Conservation (phyloP, 1,140 invertebrate species). For the Pseudomyrmex flavicornis region DNA sequence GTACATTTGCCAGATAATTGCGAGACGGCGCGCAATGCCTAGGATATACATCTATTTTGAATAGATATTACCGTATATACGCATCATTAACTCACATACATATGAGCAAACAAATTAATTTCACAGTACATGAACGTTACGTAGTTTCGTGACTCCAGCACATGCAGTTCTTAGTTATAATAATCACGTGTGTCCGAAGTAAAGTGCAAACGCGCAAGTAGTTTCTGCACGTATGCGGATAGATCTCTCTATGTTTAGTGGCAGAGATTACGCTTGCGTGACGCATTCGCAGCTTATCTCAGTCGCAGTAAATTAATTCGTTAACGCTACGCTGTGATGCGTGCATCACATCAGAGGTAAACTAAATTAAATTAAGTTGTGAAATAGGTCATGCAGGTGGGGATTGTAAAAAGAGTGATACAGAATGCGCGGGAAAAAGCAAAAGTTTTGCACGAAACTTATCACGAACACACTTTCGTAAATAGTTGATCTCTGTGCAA, state of each 20-base stretch:
- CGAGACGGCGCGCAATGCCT: not conserved
- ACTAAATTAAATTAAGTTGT: constrained; percentile 44
- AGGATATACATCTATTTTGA: constrained; percentile 4
- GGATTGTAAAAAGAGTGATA: constrained; percentile 3
- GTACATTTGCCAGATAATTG: not conserved
- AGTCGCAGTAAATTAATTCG: constrained; percentile 52
- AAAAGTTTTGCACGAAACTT: not conserved
- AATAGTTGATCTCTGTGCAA: not conserved
- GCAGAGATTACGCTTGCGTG: constrained; percentile 45
- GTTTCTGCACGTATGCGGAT: not conserved
- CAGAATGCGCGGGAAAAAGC: not conserved
- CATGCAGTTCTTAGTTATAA: not conserved
- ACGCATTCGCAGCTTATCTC: constrained; percentile 46
- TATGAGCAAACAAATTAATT: constrained; percentile 33
- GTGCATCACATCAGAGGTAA: constrained; percentile 13
- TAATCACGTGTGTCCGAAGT: constrained; percentile 2
- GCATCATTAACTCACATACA: constrained; percentile 9
- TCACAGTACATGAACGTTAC: not conserved
- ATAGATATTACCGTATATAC: not conserved
- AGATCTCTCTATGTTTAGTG: not conserved
- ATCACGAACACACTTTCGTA: not conserved
- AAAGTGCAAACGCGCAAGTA: not conserved
- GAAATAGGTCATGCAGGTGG: constrained; percentile 28
- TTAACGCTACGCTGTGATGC: constrained; percentile 35
- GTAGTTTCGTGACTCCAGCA: not conserved